Evolutionary conservation across 2,888 invertebrate species (phyloP).

Genomic region (Odontothrips loti): DNA sequence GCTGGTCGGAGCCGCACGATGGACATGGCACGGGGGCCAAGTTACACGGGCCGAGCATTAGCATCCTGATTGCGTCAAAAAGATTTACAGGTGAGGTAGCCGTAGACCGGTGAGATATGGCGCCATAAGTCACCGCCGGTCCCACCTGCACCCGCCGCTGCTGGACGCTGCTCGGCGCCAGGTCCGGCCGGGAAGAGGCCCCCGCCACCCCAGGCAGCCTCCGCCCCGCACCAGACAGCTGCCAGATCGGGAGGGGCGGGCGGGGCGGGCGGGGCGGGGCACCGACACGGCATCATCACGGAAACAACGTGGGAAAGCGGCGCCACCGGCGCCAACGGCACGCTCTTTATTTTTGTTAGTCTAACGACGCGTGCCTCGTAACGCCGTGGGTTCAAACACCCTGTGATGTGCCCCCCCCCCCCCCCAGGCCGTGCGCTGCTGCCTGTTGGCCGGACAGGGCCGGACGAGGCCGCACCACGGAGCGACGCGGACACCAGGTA

Average conservation of each 20-base stretch:
- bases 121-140: constrained; percentile 2
- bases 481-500: no score
- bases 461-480: no score
- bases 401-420: neutral
- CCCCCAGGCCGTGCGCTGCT: neutral
- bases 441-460: neutral
- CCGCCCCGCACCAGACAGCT: neutral
- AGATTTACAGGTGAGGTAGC: constrained; percentile 11
- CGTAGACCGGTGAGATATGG: constrained; percentile 8
- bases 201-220: neutral
- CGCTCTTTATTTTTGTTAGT: neutral
- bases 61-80: constrained; percentile 24
- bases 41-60: constrained; percentile 4
- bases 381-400: neutral
- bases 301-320: no score
- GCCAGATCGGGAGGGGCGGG: neutral
- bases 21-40: neutral
- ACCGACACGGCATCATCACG: no score
- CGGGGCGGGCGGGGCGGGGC: no score
- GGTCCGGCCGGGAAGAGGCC: neutral
- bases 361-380: neutral
- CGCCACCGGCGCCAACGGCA: no score
- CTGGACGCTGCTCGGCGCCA: neutral
- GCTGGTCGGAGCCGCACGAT: no score
- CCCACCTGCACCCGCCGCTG: neutral